phyloP scores from a whole-genome alignment of 1,140 invertebrate genomes.

The Drosophila pseudoananassae region DNA sequence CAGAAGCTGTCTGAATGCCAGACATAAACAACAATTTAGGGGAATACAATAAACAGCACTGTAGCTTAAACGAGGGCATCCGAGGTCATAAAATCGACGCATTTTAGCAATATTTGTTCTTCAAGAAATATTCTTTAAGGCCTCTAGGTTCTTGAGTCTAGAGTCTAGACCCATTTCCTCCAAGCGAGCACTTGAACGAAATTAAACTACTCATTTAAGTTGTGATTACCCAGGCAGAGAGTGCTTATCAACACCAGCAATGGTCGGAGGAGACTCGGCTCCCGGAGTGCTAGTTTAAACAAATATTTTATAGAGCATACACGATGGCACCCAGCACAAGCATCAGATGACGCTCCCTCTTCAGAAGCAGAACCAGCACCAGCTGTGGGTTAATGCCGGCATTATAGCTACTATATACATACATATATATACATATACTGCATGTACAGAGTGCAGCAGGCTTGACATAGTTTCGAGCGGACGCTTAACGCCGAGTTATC shows the following conservation, averaged over 20 bases:
- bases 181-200: slow-evolving; percentile 63
- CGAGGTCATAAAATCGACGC: background rate
- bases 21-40: slow-evolving; percentile 61
- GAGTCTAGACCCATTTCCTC: background rate
- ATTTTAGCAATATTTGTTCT: slow-evolving; percentile 3
- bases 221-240: slow-evolving; percentile 74
- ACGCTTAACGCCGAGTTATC: slow-evolving; percentile 54
- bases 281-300: slow-evolving; percentile 60
- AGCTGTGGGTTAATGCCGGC: slow-evolving; percentile 43
- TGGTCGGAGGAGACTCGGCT: background rate
- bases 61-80: background rate
- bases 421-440: background rate
- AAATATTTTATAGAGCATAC: slow-evolving; percentile 80
- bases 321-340: background rate
- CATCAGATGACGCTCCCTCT: slow-evolving; percentile 12
- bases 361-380: slow-evolving; percentile 17
- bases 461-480: slow-evolving; percentile 74
- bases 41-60: slow-evolving; percentile 40
- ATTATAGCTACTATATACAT: slow-evolving; percentile 16
- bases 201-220: slow-evolving; percentile 78
- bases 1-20: slow-evolving; percentile 40
- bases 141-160: background rate
- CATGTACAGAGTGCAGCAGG: slow-evolving; percentile 19
- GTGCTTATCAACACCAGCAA: slow-evolving; percentile 73
- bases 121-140: too few relatives aligned